phyloP scores from a whole-genome alignment of 2,113 vertebrate species.

The Rattus rattus region DNA sequence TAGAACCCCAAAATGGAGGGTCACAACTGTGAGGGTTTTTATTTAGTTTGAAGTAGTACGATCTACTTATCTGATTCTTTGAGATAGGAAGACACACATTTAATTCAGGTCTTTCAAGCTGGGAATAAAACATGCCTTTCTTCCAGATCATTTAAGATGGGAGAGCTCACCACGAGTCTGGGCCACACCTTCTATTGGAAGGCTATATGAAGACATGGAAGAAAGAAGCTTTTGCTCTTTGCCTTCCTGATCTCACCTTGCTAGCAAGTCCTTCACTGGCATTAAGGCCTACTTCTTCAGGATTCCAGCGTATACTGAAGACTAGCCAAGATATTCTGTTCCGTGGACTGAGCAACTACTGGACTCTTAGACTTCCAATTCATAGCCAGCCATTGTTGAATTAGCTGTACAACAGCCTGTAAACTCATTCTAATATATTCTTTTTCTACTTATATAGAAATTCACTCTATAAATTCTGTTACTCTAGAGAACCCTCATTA shows the following conservation, averaged over 20 bases:
- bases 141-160: neutral
- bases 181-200: neutral
- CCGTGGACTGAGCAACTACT: neutral
- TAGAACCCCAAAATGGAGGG: neutral
- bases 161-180: neutral
- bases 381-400: neutral
- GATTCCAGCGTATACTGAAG: neutral
- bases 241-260: neutral
- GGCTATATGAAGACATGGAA: neutral
- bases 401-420: neutral
- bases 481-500: neutral
- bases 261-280: neutral
- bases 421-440: neutral
- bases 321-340: neutral
- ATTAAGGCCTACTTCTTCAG: neutral
- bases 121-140: neutral
- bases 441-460: neutral
- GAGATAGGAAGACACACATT: neutral
- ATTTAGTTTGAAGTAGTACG: neutral
- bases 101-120: neutral
- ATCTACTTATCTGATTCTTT: neutral
- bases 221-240: neutral
- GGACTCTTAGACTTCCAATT: neutral
- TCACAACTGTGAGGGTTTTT: too few relatives aligned
- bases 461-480: neutral